Percentiles rank a stretch among this genome's conserved stretches.
These are phyloP conservation scores for Eupithecia exiguata DNA, from an alignment of 2,888 invertebrate genomes.

Conservation along the genomic window DNA sequence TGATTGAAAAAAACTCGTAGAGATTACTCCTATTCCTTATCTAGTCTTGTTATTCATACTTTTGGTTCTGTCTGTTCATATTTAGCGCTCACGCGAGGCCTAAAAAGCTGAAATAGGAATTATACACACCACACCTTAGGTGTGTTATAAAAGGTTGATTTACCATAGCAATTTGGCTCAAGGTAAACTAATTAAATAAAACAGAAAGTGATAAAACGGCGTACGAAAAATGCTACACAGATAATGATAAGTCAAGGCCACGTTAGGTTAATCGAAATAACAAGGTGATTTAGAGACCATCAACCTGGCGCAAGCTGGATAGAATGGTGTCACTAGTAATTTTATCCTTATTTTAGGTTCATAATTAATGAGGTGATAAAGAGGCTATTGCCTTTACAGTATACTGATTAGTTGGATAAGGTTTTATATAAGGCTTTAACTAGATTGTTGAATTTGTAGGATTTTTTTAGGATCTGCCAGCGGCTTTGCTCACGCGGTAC, in stretches of 20 bases:
- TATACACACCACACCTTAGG: neutral
- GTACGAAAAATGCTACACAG: slow-evolving; percentile 14
- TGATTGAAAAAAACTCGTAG: neutral
- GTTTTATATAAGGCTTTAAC: neutral
- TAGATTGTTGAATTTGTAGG: neutral
- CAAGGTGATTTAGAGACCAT: slow-evolving; percentile 16
- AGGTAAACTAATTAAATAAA: slow-evolving; percentile 28
- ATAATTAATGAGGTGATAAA: neutral
- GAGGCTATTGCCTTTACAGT: neutral
- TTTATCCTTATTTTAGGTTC: neutral
- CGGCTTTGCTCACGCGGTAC: neutral
- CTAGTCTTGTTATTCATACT: neutral
- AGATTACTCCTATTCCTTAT: neutral
- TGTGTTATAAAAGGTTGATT: neutral
- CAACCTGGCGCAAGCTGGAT: neutral
- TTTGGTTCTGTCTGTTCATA: neutral
- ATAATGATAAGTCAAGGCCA: slow-evolving; percentile 30
- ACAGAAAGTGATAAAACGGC: slow-evolving; percentile 16
- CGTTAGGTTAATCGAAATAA: slow-evolving; percentile 25
- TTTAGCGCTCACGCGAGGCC: neutral
- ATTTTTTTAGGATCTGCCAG: neutral
- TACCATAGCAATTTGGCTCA: neutral
- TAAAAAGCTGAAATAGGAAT: neutral
- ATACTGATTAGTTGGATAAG: neutral
- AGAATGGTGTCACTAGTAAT: slow-evolving; percentile 4